Evolutionary conservation across 1,140 invertebrate species (phyloP), one percentile per base, ranked within the genome.

Genomic region (Scylla paramamosain): DNA sequence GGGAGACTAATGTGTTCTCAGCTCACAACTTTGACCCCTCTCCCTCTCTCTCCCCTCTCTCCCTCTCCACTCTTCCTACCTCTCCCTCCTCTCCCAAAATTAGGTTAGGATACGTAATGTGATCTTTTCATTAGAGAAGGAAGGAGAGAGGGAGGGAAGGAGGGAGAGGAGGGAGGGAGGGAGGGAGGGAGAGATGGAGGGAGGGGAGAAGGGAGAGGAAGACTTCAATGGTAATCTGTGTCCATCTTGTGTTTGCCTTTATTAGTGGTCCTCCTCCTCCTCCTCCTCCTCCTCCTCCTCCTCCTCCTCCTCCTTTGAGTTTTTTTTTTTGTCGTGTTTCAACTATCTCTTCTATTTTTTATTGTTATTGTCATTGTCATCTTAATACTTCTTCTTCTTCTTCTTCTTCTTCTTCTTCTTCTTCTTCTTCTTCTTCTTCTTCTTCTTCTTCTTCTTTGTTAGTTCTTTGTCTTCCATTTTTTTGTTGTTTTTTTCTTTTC

Each of bases 1-100:
- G 48, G 89, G 89, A 91, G 48, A 91, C 89, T 91, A 91, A 91
- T 91, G 89, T 91, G 89, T 91, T 91, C 89, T 59, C 59, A 91
- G 46, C 39, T 29, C 46, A 52, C 89, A 59, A 91, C 48, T 52
- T 91, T 91, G 48, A 10, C 46, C n/a, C 46, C 59, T 10, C 46
- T 59, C 52, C 52, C 52, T 39, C 39, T 39, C 52, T 59, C 52
- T 59, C 52, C 52, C 52, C 20, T 59, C 52, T 59, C 52, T 59
- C 52, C 52, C 6, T 39, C 39, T 6, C 39, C 52, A 2, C 52
- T 59, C 20, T 20, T 12, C 52, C 52, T 20, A 4, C 52, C 52
- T 20, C 20, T 20, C 52, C 52, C 20, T 8, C 52, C 12, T 20
- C 20, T 16, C 10, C 52, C 52, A 59, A 91, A 91, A 91, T 91